Evolutionary conservation across 2,113 vertebrate genomes (phyloP).

Genomic region (Gracilinanus agilis): DNA sequence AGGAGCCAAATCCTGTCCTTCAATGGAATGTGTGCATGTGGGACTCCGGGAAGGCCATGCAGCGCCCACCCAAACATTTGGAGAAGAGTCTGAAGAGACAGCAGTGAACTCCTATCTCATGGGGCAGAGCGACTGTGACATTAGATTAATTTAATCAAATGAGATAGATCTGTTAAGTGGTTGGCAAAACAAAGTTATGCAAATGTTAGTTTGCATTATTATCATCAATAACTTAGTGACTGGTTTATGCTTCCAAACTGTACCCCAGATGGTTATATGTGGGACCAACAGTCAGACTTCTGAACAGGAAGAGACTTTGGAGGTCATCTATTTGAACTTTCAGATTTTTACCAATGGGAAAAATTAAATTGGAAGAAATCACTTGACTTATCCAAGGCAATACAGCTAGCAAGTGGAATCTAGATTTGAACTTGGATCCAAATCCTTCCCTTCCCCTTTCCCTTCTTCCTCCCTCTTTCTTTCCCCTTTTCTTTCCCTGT

Average conservation of each 20-base stretch:
- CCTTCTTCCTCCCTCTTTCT: too few relatives aligned
- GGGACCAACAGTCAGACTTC: not conserved
- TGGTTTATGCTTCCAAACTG: not conserved
- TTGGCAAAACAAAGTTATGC: not conserved
- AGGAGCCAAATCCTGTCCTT: conserved; percentile 54
- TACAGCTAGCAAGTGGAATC: not conserved
- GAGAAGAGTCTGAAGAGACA: conserved; percentile 42
- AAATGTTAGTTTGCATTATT: not conserved
- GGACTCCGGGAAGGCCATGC: conserved; percentile 19
- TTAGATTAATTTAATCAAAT: conserved; percentile 21
- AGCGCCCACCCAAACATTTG: conserved; percentile 36
- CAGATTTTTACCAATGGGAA: not conserved
- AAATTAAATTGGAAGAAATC: not conserved
- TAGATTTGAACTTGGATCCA: not conserved
- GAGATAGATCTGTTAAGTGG: not conserved
- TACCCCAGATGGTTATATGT: not conserved
- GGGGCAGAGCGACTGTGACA: conserved; percentile 14
- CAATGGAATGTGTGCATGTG: conserved; percentile 21
- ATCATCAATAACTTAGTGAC: not conserved
- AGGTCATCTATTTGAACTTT: not conserved
- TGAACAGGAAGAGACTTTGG: not conserved
- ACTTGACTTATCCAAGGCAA: not conserved
- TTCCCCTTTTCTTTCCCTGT: too few relatives aligned
- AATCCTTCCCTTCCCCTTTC: not conserved
- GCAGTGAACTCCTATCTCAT: conserved; percentile 18